phyloP scores from a whole-genome alignment of 2,113 vertebrate species.

The Mixornis gularis region DNA sequence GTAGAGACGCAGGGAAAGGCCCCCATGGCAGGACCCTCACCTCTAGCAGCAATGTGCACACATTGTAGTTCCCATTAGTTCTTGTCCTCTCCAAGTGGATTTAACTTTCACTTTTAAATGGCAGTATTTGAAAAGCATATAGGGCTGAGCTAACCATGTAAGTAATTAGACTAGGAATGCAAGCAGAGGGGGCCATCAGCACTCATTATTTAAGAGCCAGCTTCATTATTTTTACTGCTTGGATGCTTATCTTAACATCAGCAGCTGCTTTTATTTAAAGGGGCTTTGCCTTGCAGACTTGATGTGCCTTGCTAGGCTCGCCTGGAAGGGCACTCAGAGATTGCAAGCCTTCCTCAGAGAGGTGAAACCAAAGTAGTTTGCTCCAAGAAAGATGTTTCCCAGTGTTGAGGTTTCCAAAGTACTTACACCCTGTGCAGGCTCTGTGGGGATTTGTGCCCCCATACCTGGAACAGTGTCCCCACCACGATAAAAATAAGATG shows the following conservation, averaged over 20 bases:
- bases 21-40: not conserved
- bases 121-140: slow-evolving; percentile 61
- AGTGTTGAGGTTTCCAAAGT: not conserved
- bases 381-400: not conserved
- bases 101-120: slow-evolving; percentile 49
- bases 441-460: not conserved
- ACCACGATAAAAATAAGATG: not conserved
- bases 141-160: slow-evolving; percentile 52
- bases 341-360: not conserved
- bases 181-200: slow-evolving; percentile 46
- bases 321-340: not conserved
- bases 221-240: slow-evolving; percentile 62
- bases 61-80: not conserved
- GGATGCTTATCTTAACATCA: slow-evolving; percentile 54
- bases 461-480: not conserved
- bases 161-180: slow-evolving; percentile 58
- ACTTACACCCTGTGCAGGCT: not conserved
- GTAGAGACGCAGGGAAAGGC: not conserved
- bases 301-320: not conserved
- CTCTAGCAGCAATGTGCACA: not conserved
- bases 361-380: not conserved
- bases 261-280: slow-evolving; percentile 54
- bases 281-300: slow-evolving; percentile 41
- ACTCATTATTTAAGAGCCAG: slow-evolving; percentile 61
- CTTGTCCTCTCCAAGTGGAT: not conserved